These are phyloP conservation scores for Liposcelis brunnea DNA, from an alignment of 2,888 invertebrate genomes.

Conservation along the genomic window DNA sequence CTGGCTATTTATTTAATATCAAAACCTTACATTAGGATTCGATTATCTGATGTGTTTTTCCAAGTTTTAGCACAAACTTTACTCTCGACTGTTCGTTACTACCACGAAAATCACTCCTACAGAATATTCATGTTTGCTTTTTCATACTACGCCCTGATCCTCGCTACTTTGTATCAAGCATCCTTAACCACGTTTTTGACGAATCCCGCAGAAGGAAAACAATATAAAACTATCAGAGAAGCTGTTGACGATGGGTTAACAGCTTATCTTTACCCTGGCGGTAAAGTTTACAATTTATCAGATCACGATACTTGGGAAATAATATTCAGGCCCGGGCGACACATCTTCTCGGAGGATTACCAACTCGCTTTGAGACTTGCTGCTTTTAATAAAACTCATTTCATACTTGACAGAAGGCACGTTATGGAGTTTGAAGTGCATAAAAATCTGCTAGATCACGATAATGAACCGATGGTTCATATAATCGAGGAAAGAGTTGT, in stretches of 20 bases:
- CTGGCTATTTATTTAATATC: background rate
- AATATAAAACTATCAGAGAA: background rate
- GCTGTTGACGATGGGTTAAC: background rate
- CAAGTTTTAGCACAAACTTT: too few species aligned
- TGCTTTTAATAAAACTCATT: background rate
- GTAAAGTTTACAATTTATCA: slow-evolving; percentile 1
- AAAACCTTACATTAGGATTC: background rate
- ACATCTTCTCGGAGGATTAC: background rate
- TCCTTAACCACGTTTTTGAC: background rate
- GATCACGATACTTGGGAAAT: slow-evolving; percentile 1
- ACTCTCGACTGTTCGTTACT: too few species aligned
- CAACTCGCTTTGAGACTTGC: background rate
- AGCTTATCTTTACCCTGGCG: background rate
- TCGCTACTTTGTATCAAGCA: background rate
- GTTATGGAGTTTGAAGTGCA: background rate
- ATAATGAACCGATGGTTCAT: background rate
- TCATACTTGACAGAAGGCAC: background rate
- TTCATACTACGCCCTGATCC: too few species aligned
- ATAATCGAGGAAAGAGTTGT: too few species aligned
- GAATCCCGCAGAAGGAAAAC: background rate
- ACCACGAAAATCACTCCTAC: too few species aligned
- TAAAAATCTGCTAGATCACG: background rate
- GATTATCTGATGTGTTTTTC: too few species aligned
- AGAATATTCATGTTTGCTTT: too few species aligned
- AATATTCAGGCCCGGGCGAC: background rate